Conservation (phyloP, 2,797 vertebrate species). For the Miopithecus talapoin region DNA sequence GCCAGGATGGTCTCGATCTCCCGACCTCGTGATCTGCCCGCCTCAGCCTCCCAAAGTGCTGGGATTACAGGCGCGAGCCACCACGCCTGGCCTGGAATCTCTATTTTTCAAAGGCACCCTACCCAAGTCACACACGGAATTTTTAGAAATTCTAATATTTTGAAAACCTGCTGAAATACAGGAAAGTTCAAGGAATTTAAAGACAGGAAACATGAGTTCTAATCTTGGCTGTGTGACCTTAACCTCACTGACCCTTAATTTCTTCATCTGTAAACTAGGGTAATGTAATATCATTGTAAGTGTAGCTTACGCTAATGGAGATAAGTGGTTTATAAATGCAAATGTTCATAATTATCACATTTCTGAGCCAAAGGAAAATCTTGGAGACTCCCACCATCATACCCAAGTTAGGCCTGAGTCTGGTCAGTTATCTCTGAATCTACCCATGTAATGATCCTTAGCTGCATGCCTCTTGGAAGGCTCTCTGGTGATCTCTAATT, state of each 20-base stretch:
- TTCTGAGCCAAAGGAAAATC: constrained; percentile 8
- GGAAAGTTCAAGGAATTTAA: not conserved
- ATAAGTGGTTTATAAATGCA: not conserved
- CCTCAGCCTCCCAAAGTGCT: no score
- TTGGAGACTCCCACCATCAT: not conserved
- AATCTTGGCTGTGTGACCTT: not conserved
- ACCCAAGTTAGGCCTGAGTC: not conserved
- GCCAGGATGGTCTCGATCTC: no score
- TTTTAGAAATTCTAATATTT: constrained; percentile 16
- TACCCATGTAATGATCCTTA: not conserved
- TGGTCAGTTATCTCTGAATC: not conserved
- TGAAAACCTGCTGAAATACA: not conserved
- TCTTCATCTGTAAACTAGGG: not conserved
- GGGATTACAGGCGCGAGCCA: no score
- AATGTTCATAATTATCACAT: not conserved
- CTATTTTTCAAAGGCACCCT: not conserved
- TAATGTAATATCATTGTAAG: not conserved
- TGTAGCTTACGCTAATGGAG: not conserved
- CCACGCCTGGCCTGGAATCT: not conserved
- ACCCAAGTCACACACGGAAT: no score
- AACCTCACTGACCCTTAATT: not conserved
- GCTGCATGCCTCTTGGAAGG: not conserved
- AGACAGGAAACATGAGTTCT: not conserved
- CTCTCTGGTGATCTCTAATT: not conserved
- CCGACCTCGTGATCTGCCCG: no score